Conservation (phyloP, 2,113 vertebrate species). For the Bufo gargarizans region DNA sequence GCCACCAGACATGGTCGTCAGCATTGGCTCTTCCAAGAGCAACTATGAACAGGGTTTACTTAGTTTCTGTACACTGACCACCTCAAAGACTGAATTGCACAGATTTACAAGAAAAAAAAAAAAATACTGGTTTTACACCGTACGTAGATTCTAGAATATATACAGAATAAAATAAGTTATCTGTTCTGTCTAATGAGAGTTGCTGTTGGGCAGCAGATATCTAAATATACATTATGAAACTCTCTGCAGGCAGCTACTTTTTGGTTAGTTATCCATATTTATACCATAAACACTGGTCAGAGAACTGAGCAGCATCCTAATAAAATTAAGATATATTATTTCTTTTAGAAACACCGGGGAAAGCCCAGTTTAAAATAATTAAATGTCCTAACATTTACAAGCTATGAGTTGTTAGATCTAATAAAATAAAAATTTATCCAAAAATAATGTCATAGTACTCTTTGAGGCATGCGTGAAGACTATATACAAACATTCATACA, state of each 20-base stretch:
- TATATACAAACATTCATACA: conserved; percentile 74
- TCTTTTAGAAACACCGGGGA: conserved; percentile 84
- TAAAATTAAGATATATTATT: conserved; percentile 94
- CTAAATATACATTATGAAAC: conserved; percentile 84
- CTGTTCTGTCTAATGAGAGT: conserved; percentile 84
- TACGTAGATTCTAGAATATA: conserved; percentile 95
- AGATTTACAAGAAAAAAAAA: conserved; percentile 86
- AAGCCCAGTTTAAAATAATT: conserved; percentile 91
- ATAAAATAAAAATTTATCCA: conserved; percentile 99
- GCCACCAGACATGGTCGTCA: conserved; percentile 54
- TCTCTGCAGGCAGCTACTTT: conserved; percentile 98
- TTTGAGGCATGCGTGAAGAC: conserved; percentile 89
- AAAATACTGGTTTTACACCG: conserved; percentile 96
- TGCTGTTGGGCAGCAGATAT: conserved; percentile 84
- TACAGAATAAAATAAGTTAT: conserved; percentile 99
- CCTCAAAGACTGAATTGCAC: conserved; percentile 93
- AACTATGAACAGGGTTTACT: neutral
- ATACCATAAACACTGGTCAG: conserved; percentile 86
- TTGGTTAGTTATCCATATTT: conserved; percentile 91
- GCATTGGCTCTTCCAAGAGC: conserved; percentile 46
- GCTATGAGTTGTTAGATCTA: conserved; percentile 93
- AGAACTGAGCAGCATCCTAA: conserved; percentile 89
- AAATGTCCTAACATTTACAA: conserved; percentile 98
- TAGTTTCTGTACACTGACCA: conserved; percentile 75
- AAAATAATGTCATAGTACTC: conserved; percentile 97